Evolutionary conservation across 2,888 invertebrate genomes (phyloP), one percentile per base, ranked within the genome.

Genomic region (Neocrepidodera transversa): DNA sequence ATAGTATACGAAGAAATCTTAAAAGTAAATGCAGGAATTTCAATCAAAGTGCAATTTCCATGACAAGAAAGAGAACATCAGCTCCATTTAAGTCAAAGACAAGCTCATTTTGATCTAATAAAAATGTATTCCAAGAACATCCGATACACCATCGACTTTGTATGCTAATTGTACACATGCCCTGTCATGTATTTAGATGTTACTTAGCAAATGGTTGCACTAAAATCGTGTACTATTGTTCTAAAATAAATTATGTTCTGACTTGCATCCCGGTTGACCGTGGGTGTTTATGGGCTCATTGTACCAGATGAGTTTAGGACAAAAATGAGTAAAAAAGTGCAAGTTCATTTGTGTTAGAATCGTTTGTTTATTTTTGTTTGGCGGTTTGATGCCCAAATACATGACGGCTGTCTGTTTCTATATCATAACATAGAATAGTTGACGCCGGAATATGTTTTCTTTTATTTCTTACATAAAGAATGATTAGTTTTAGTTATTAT

Each of bases 101-200:
- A 54, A 60, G 51, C 56, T 56, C 56, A 51, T 51, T 60, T 60
- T 38, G 48, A 47, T 47, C 51, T 51, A 55, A 50, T 55, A 56
- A 55, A 60, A 60, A 56, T 42, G 60, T 51, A 47, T 66, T 63
- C 64, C 56, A 47, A 40, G 63, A 64, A 66, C 64, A 62, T 62
- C 60, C 47, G 58, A 60, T 58, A 62, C 58, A 49, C 55, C 60
- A 61, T 49, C 50, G 43, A 66, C 63, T 77, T 76, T 76, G 76
- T 79, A 79, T 78, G 79, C 78, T 79, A 79, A 79, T 79, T 78
- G 73, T 73, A 77, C 76, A 79, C 75, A 77, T 75, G 76, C 73
- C 76, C 64, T 75, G 78, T 76, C 79, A 76, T 78, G 78, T 79
- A 78, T 76, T 77, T 76, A 75, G 75, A 75, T 77, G 78, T 78